Conservation (phyloP, 37 sponge, comb jelly and placozoan genomes). For the Crambe crambe region DNA sequence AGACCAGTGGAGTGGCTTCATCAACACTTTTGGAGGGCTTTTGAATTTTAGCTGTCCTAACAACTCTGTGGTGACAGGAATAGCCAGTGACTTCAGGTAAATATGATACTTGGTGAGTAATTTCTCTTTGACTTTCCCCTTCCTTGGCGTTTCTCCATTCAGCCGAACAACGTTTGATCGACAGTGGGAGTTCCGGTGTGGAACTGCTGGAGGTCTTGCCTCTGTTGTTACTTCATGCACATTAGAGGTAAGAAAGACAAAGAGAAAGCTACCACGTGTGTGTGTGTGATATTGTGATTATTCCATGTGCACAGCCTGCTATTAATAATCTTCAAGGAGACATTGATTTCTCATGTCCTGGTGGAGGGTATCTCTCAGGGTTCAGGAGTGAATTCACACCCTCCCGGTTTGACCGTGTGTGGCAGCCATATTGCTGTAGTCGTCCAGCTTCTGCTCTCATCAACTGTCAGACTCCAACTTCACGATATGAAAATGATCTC, state of each 20-base stretch:
- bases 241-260: conserved; percentile 27
- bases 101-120: neutral
- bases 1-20: conserved; percentile 55
- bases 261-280: neutral
- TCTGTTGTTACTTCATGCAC: conserved; percentile 53
- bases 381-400: conserved; percentile 40
- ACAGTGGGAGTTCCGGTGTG: conserved; percentile 67
- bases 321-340: conserved; percentile 26
- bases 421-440: conserved; percentile 76
- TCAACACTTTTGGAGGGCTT: conserved; percentile 18
- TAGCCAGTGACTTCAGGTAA: conserved; percentile 63
- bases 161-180: conserved; percentile 27
- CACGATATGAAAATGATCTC: conserved; percentile 52
- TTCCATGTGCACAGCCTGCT: conserved; percentile 18
- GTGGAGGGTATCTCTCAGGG: conserved; percentile 62
- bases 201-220: conserved; percentile 49
- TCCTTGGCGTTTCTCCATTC: neutral
- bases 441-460: conserved; percentile 59
- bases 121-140: neutral
- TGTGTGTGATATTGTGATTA: neutral
- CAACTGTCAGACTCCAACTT: conserved; percentile 43
- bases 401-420: conserved; percentile 47
- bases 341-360: conserved; percentile 59
- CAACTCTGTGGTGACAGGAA: conserved; percentile 35
- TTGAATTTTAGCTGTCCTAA: conserved; percentile 55